A percentile compares a stretch with the other conserved stretches of the same genome.
Conservation (phyloP, 1,140 invertebrate species). For the Lepidotrigona ventralis region DNA sequence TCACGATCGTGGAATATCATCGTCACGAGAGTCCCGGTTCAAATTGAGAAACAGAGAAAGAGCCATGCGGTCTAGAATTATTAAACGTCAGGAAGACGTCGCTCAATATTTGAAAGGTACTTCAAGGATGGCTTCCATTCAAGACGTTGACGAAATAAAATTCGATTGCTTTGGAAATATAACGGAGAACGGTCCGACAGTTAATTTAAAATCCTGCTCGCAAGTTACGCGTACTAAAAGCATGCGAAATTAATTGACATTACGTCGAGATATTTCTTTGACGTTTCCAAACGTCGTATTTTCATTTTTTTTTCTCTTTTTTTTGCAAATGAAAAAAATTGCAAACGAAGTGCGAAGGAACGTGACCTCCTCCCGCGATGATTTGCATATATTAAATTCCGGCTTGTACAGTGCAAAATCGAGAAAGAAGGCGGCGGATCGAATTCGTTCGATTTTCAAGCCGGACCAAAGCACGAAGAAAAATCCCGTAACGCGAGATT, state of each 20-base stretch:
- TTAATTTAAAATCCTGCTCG: no score
- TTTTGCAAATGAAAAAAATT: no score
- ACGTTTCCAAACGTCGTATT: no score
- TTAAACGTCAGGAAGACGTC: background rate
- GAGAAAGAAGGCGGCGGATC: background rate
- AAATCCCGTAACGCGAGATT: slow-evolving; percentile 16
- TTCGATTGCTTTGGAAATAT: no score
- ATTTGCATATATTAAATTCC: background rate
- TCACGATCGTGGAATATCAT: background rate
- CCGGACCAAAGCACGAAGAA: background rate
- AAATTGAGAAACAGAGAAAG: background rate
- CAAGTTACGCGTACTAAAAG: no score
- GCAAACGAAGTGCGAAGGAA: background rate
- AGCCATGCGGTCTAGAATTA: background rate
- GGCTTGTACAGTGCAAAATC: background rate
- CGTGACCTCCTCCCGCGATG: background rate
- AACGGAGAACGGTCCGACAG: no score
- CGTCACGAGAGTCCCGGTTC: background rate
- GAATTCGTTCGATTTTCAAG: slow-evolving; percentile 14
- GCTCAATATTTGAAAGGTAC: background rate
- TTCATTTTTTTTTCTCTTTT: no score
- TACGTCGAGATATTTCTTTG: no score
- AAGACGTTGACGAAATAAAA: no score
- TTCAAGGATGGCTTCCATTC: background rate
- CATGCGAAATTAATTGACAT: no score